Conservation (phyloP, 2,888 invertebrate species). For the Zootermopsis nevadensis region DNA sequence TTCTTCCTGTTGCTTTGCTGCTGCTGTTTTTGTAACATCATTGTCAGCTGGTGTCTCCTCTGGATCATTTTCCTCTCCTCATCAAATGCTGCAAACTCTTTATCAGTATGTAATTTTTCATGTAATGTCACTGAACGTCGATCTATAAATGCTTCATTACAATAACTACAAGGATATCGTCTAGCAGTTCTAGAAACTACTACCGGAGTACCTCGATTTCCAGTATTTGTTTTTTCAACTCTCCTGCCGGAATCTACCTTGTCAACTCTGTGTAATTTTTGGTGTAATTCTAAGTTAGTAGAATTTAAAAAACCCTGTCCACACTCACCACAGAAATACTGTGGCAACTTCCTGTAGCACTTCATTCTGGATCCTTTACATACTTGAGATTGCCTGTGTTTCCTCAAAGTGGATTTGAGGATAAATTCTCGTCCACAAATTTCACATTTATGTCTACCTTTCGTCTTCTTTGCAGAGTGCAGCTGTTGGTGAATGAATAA, state of each 20-base stretch:
- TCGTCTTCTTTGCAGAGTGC: not conserved
- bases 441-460: not conserved
- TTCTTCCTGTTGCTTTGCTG: not conserved
- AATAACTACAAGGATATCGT: slow-evolving; percentile 3
- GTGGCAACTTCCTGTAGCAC: slow-evolving; percentile 9
- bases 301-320: slow-evolving; percentile 16
- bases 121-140: slow-evolving; percentile 5
- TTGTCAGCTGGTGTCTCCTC: not conserved
- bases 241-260: not conserved
- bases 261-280: slow-evolving; percentile 17
- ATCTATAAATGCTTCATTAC: slow-evolving; percentile 19
- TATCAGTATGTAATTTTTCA: slow-evolving; percentile 20
- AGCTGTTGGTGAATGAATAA: not conserved
- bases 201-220: not conserved
- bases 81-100: slow-evolving; percentile 25
- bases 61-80: not conserved
- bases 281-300: slow-evolving; percentile 6
- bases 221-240: not conserved
- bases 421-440: slow-evolving; percentile 9
- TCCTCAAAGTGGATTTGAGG: not conserved
- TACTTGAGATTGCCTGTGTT: slow-evolving; percentile 3
- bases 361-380: not conserved
- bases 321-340: slow-evolving; percentile 9
- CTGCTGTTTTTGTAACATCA: slow-evolving; percentile 21
- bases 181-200: not conserved